phyloP scores from a whole-genome alignment of 2,888 invertebrate species.

The Corythucha ciliata region DNA sequence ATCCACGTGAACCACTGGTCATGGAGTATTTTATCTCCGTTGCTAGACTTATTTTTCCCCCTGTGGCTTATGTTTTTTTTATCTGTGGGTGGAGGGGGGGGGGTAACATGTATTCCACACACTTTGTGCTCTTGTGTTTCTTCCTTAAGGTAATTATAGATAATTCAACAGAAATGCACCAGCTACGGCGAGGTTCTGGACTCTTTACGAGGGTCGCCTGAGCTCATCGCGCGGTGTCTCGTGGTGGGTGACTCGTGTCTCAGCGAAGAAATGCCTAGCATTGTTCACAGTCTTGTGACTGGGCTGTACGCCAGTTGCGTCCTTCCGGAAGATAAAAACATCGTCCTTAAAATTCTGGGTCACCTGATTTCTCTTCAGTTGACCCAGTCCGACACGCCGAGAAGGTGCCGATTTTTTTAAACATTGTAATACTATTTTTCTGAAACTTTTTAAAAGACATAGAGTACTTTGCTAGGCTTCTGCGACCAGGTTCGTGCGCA shows the following conservation, averaged over 20 bases:
- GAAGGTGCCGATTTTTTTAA: constrained; percentile 42
- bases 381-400: constrained; percentile 57
- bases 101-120: too few relatives aligned
- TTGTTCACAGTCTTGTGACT: constrained; percentile 51
- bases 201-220: constrained; percentile 57
- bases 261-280: constrained; percentile 43
- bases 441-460: too few relatives aligned
- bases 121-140: too few relatives aligned
- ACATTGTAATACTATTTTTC: too few relatives aligned
- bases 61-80: too few relatives aligned
- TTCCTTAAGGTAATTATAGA: too few relatives aligned
- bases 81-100: too few relatives aligned
- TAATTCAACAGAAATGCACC: constrained; percentile 45
- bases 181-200: constrained; percentile 61
- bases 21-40: too few relatives aligned
- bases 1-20: too few relatives aligned
- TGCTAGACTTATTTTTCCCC: too few relatives aligned
- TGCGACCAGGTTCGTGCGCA: constrained; percentile 77
- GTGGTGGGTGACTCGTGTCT: constrained; percentile 54
- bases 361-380: constrained; percentile 65
- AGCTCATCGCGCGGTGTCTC: constrained; percentile 59
- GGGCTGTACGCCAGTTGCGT: constrained; percentile 66
- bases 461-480: too few relatives aligned
- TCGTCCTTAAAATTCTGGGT: constrained; percentile 54
- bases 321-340: constrained; percentile 62